Evolutionary conservation across 1,140 invertebrate genomes (phyloP).

Genomic region (Halictus rubicundus): DNA sequence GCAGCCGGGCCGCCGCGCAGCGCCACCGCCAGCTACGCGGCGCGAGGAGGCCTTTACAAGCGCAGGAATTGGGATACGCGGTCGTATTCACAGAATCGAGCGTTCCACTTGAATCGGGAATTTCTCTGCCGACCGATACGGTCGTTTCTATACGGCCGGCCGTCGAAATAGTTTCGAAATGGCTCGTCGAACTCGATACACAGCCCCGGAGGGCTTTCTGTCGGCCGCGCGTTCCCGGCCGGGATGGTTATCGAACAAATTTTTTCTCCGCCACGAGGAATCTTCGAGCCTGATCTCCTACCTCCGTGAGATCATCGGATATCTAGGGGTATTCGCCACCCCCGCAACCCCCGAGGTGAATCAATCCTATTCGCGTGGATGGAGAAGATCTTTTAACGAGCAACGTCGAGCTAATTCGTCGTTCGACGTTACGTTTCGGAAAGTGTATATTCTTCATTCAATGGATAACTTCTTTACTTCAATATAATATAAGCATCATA

Average conservation of each 20-base stretch:
- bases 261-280: conserved; percentile 6
- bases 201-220: not conserved
- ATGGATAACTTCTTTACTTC: too few species aligned
- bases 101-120: conserved; percentile 57
- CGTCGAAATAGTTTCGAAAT: conserved; percentile 47
- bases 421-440: too few species aligned
- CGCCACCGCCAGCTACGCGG: not conserved
- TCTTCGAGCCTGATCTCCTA: not conserved
- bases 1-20: not conserved
- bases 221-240: not conserved
- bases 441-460: too few species aligned
- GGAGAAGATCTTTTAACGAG: too few species aligned
- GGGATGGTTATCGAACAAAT: conserved; percentile 13
- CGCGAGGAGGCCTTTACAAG: conserved; percentile 1
- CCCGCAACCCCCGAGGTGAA: not conserved
- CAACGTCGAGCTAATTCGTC: too few species aligned
- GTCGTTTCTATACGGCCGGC: conserved; percentile 40
- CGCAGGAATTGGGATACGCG: conserved; percentile 57
- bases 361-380: too few species aligned
- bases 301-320: not conserved
- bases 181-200: conserved; percentile 10
- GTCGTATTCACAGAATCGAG: conserved; percentile 56
- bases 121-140: conserved; percentile 50
- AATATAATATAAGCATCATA: too few species aligned
- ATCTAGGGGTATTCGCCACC: too few species aligned